Conservation (phyloP, 1,140 invertebrate genomes). For the Bombus waltoni region DNA sequence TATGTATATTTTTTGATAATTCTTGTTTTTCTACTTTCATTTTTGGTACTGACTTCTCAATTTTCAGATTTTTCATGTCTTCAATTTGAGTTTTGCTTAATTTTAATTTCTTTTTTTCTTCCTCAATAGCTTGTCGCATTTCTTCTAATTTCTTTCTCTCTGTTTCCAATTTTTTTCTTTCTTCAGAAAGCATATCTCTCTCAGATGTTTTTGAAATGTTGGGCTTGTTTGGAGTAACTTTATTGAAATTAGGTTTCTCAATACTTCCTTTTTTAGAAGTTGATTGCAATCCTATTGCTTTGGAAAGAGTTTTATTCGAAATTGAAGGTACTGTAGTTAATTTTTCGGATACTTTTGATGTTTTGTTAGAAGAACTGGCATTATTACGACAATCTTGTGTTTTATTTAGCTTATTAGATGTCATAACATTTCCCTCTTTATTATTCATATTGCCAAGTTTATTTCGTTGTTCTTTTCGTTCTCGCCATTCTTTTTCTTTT, state of each 20-base stretch:
- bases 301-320: conserved; percentile 34
- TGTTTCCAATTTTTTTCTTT: conserved; percentile 77
- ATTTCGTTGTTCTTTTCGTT: conserved; percentile 80
- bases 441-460: conserved; percentile 55
- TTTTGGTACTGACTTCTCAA: conserved; percentile 49
- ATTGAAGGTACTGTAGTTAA: conserved; percentile 16
- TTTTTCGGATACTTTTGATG: conserved; percentile 34
- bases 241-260: conserved; percentile 62
- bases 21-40: conserved; percentile 47
- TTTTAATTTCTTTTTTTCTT: conserved; percentile 81
- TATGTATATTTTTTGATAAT: conserved; percentile 70
- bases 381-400: conserved; percentile 6
- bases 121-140: conserved; percentile 80
- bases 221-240: conserved; percentile 58
- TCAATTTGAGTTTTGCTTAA: conserved; percentile 64
- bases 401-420: conserved; percentile 60
- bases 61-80: conserved; percentile 36
- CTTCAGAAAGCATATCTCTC: conserved; percentile 73
- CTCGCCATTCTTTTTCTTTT: conserved; percentile 83
- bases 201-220: conserved; percentile 45
- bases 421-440: conserved; percentile 16
- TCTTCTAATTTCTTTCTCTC: conserved; percentile 81
- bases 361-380: conserved; percentile 12
- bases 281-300: neutral
- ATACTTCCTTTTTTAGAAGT: conserved; percentile 37